Evolutionary conservation across 2,797 vertebrate species (phyloP).

Genomic region (Phataginus tetradactyla): DNA sequence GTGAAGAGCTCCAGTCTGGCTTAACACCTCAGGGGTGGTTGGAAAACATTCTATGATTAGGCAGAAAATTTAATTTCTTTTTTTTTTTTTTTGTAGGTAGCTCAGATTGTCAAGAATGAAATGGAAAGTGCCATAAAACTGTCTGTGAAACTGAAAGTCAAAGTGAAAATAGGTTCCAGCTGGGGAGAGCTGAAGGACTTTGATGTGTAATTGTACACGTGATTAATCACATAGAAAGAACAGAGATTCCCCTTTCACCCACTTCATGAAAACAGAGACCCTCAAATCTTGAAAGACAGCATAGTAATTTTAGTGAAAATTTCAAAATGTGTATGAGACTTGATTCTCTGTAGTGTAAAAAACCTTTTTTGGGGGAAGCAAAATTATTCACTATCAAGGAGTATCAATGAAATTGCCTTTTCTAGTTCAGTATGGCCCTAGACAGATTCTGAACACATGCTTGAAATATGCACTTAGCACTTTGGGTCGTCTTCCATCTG

Average conservation of each 20-base stretch:
- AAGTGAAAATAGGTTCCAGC: constrained; percentile 94
- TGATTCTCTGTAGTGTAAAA: background rate
- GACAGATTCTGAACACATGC: background rate
- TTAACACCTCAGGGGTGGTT: background rate
- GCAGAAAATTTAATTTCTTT: background rate
- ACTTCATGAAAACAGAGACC: background rate
- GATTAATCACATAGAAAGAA: background rate
- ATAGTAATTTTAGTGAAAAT: background rate
- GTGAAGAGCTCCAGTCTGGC: background rate
- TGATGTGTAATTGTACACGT: constrained; percentile 85
- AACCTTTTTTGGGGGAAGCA: background rate
- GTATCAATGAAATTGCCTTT: constrained; percentile 42
- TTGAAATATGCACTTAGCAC: constrained; percentile 63
- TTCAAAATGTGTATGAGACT: background rate
- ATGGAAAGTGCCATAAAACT: constrained; percentile 95
- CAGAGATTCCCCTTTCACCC: background rate
- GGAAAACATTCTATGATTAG: background rate
- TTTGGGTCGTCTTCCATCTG: background rate
- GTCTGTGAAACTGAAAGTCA: constrained; percentile 93
- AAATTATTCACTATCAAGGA: constrained; percentile 49
- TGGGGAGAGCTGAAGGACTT: constrained; percentile 96
- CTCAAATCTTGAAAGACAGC: background rate
- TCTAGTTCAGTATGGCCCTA: constrained; percentile 9
- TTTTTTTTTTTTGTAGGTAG: constrained; percentile 88
- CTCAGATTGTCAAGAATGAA: constrained; percentile 96